Evolutionary conservation across 2,113 vertebrate genomes (phyloP).

Genomic region (Callospermophilus lateralis): DNA sequence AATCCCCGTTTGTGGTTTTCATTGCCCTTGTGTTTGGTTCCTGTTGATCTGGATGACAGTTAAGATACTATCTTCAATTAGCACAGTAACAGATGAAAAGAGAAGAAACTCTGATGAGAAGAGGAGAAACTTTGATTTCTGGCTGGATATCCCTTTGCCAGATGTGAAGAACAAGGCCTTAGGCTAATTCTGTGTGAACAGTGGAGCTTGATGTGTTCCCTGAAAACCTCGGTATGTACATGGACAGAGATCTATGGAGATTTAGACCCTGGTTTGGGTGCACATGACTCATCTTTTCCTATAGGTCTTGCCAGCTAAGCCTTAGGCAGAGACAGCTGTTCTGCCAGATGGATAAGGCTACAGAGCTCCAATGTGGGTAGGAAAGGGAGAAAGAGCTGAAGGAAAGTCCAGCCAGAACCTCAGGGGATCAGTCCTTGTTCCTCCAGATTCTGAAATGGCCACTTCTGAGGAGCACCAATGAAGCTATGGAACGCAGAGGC

Average conservation of each 20-base stretch:
- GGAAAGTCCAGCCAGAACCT: conserved; percentile 9
- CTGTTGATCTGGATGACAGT: conserved; percentile 55
- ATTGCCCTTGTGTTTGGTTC: conserved; percentile 18
- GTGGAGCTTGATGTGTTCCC: background rate
- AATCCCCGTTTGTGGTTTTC: background rate
- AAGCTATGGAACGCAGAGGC: background rate
- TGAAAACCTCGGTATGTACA: conserved; percentile 49
- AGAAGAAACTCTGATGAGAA: background rate
- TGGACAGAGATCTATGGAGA: conserved; percentile 51
- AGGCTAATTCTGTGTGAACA: conserved; percentile 56
- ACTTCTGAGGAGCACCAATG: background rate
- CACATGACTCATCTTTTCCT: conserved; percentile 72
- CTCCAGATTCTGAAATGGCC: background rate
- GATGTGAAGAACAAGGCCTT: conserved; percentile 52
- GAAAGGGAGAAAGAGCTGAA: background rate
- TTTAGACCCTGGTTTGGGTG: background rate
- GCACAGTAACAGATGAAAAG: conserved; percentile 59
- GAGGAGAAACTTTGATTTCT: conserved; percentile 59
- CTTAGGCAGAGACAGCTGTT: conserved; percentile 45
- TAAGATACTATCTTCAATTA: conserved; percentile 64
- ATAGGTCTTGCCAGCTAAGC: conserved; percentile 57
- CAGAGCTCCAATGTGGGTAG: background rate
- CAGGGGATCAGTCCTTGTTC: background rate
- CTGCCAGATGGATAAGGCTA: conserved; percentile 21
- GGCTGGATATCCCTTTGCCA: conserved; percentile 55